A percentile compares a stretch with the other conserved stretches of the same genome.
These are phyloP conservation scores for Clamator glandarius DNA, from an alignment of 2,797 vertebrate species.

Conservation along the genomic window DNA sequence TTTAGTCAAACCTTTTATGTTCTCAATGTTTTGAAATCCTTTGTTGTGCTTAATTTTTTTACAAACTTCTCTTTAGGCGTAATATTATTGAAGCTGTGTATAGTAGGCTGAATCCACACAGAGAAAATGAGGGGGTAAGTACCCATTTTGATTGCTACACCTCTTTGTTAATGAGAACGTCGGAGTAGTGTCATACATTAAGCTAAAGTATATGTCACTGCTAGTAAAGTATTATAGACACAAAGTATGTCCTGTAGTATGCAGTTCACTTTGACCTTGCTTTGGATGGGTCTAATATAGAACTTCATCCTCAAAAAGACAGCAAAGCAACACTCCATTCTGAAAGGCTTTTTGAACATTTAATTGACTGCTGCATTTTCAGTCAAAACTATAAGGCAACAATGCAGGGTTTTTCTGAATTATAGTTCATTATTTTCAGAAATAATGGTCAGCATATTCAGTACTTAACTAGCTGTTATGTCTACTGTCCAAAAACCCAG, in stretches of 20 bases:
- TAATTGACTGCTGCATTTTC: background rate
- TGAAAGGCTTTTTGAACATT: background rate
- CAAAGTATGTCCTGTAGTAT: background rate
- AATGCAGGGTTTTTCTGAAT: background rate
- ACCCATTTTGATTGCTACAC: constrained; percentile 54
- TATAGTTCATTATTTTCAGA: background rate
- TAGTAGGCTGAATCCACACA: constrained; percentile 95
- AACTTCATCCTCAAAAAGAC: background rate
- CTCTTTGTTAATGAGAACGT: background rate
- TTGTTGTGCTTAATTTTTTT: background rate
- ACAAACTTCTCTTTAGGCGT: constrained; percentile 80
- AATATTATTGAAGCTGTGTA: constrained; percentile 98
- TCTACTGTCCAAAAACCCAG: background rate
- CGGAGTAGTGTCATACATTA: background rate
- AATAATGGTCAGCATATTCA: background rate
- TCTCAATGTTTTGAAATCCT: background rate
- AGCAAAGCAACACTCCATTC: background rate
- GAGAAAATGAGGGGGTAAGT: constrained; percentile 98
- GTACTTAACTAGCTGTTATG: background rate
- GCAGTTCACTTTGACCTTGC: background rate
- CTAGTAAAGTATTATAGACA: background rate
- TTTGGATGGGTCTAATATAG: background rate
- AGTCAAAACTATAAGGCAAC: background rate
- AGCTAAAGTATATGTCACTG: background rate
- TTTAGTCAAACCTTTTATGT: background rate